Base-by-base conservation (phyloP, 92 coral and sea anemone species). In the Heliopora coerulea region DNA sequence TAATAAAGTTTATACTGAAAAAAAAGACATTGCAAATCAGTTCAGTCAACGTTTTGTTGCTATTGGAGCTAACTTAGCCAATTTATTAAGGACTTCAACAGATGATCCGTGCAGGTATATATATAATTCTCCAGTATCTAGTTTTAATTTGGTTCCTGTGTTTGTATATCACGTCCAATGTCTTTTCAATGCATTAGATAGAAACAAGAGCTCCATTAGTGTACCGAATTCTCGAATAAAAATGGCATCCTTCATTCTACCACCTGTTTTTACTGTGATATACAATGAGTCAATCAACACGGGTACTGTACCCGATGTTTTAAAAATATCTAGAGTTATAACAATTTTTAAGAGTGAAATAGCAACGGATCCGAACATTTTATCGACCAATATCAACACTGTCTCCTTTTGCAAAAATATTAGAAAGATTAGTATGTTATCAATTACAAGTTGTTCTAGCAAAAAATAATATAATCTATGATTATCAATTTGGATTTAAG, bases 401-500 rank as follows among this genome's bases (percentile, higher is more conserved):
- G n/a, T 78, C 79, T 32, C 73, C 84, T 20, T 65, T 86, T 18
- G 37, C 31, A 59, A 79, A 73, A 58, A 74, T 73, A 27, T 40
- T 86, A 24, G 90, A 82, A 79, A 77, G 80, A 54, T 31, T 82
- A 39, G 61, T 86, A 18, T 77, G 59, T 40, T 44, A 77, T 70
- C 86, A 86, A 60, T 34, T 78, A 14, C 3, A 50, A 14, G 4
- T n/a, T 13, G 65, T 50, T 40, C n/a, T 78, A 11, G 78, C 82
- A 24, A 70, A 82, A 72, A 58, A 78, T 68, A 62, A 72, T 20
- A 74, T 83, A 39, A 39, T 86, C 41, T 62, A 32, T 52, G 23
- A 78, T 1, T 82, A 78, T 52, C 90, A 83, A 40, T 83, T 83
- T 79, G 90, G 87, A 19, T 86, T 83, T 59, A 28, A 83, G 48